These are phyloP conservation scores for Synchiropus splendidus DNA, from an alignment of 2,113 vertebrate genomes.

Conservation along the genomic window DNA sequence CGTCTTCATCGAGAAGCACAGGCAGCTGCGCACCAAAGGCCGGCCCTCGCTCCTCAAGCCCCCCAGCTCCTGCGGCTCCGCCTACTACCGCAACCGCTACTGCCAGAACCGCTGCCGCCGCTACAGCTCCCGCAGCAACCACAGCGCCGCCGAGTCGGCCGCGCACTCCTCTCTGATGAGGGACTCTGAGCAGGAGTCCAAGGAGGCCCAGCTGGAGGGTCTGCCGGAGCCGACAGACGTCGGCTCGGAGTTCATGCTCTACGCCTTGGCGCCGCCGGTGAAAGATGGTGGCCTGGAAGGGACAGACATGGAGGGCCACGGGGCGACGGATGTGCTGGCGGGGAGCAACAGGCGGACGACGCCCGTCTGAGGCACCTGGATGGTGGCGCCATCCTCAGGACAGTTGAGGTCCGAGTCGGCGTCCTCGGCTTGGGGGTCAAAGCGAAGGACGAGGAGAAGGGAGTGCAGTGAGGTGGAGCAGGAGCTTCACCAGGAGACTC, in stretches of 20 bases:
- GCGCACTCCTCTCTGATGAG: slow-evolving; percentile 21
- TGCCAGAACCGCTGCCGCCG: slow-evolving; percentile 43
- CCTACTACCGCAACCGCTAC: slow-evolving; percentile 49
- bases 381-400: too few relatives aligned
- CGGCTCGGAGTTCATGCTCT: slow-evolving; percentile 50
- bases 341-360: too few relatives aligned
- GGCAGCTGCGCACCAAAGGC: slow-evolving; percentile 74
- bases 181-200: slow-evolving; percentile 39
- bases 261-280: slow-evolving; percentile 32
- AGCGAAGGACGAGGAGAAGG: too few relatives aligned
- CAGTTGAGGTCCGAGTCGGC: too few relatives aligned
- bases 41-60: slow-evolving; percentile 41
- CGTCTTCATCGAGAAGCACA: slow-evolving; percentile 93
- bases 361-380: too few relatives aligned
- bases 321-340: too few relatives aligned
- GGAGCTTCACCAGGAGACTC: too few relatives aligned
- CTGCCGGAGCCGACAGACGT: slow-evolving; percentile 14
- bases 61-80: slow-evolving; percentile 38
- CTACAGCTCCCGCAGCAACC: slow-evolving; percentile 53
- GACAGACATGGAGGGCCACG: too few relatives aligned
- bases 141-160: slow-evolving; percentile 25
- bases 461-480: too few relatives aligned
- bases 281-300: slow-evolving; percentile 25
- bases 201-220: slow-evolving; percentile 18
- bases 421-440: too few relatives aligned